Evolutionary conservation across 2,888 invertebrate genomes (phyloP).

Genomic region (Danaus chrysippus): DNA sequence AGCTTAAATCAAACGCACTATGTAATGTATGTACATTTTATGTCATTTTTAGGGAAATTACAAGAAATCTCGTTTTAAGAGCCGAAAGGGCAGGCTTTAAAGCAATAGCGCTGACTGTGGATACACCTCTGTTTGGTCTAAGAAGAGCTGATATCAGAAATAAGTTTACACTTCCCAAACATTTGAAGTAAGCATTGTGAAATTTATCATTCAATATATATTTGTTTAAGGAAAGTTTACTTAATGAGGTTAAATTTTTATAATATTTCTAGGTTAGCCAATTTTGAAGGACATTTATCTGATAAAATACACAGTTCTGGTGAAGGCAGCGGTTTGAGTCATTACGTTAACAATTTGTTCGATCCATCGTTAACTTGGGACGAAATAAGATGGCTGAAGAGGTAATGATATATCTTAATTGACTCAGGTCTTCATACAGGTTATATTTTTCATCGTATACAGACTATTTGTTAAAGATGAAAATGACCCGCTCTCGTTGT

Average conservation of each 20-base stretch:
- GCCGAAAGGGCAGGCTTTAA: conserved; percentile 92
- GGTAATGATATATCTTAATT: conserved; percentile 50
- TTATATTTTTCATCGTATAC: too few species aligned
- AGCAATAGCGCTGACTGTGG: conserved; percentile 92
- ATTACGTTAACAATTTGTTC: conserved; percentile 87
- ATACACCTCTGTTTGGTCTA: conserved; percentile 92
- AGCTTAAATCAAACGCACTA: too few species aligned
- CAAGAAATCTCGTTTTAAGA: conserved; percentile 83
- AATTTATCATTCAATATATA: not conserved
- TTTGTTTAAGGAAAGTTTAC: too few species aligned
- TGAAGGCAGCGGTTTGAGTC: conserved; percentile 86
- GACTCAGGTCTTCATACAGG: too few species aligned
- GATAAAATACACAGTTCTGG: conserved; percentile 68
- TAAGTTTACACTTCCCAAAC: conserved; percentile 88
- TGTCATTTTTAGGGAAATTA: conserved; percentile 78
- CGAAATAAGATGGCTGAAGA: conserved; percentile 92
- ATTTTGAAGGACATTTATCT: conserved; percentile 82
- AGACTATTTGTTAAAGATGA: too few species aligned
- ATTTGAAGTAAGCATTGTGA: conserved; percentile 81
- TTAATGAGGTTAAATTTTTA: too few species aligned
- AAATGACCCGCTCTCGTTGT: too few species aligned
- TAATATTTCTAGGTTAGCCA: conserved; percentile 81
- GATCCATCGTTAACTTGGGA: conserved; percentile 91
- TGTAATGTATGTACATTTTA: conserved; percentile 7
- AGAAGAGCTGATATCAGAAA: conserved; percentile 90